A percentile compares a stretch with the other conserved stretches of the same genome.
Conservation (phyloP, 2,888 invertebrate genomes). For the Belgica antarctica region DNA sequence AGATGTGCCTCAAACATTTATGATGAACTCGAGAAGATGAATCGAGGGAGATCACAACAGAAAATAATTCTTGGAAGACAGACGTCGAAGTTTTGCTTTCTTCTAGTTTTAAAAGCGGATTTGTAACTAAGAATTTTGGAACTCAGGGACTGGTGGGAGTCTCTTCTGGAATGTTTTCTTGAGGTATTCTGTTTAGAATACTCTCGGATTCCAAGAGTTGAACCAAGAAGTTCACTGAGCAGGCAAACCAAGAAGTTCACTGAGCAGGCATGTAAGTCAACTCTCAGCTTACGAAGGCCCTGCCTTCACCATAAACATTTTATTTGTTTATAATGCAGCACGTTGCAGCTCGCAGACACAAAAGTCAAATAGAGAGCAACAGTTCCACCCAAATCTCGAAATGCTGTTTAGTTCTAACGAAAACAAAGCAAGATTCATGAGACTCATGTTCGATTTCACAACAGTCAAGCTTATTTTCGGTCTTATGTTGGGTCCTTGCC, state of each 20-base stretch:
- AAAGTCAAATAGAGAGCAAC: neutral
- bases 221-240: no score
- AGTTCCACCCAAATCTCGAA: conserved; percentile 19
- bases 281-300: no score
- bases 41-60: neutral
- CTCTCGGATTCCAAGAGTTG: no score
- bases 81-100: neutral
- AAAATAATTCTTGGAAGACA: neutral
- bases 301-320: conserved; percentile 20
- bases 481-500: no score
- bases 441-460: no score
- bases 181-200: no score
- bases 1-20: conserved; percentile 9
- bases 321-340: conserved; percentile 40
- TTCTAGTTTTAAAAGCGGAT: no score
- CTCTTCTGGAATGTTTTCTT: no score
- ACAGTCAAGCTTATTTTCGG: no score
- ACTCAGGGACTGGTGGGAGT: no score
- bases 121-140: no score
- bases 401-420: conserved; percentile 12
- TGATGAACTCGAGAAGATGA: conserved; percentile 7
- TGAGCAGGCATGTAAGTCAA: no score
- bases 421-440: conserved; percentile 16
- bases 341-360: conserved; percentile 27
- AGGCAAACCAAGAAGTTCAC: neutral